phyloP scores from a whole-genome alignment of 1,140 invertebrate genomes.

The Planococcus citri region DNA sequence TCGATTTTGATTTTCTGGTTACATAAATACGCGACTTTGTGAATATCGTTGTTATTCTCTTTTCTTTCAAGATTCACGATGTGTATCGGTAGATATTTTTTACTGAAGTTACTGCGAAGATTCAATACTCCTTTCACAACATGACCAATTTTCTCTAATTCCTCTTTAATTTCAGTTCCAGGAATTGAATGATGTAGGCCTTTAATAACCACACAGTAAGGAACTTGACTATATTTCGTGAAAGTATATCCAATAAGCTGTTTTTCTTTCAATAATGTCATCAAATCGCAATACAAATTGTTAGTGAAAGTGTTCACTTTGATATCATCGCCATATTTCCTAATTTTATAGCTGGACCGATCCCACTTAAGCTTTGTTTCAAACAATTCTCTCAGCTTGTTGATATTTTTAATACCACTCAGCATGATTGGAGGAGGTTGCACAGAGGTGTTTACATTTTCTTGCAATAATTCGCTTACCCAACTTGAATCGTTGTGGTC shows the following conservation, averaged over 20 bases:
- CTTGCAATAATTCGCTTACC: no score
- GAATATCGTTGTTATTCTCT: slow-evolving; percentile 33
- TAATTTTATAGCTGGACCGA: not conserved
- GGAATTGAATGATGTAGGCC: slow-evolving; percentile 17
- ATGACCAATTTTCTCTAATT: not conserved
- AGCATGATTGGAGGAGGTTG: not conserved
- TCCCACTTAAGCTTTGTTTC: not conserved
- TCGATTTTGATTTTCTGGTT: slow-evolving; percentile 29
- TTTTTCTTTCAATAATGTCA: slow-evolving; percentile 18
- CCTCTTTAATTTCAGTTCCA: not conserved
- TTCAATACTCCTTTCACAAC: not conserved
- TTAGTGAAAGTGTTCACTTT: not conserved
- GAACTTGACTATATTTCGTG: not conserved
- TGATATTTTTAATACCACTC: not conserved
- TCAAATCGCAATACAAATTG: not conserved
- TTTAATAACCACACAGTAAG: slow-evolving; percentile 20
- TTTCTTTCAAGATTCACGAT: slow-evolving; percentile 31
- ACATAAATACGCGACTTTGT: slow-evolving; percentile 28
- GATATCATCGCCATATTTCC: slow-evolving; percentile 13
- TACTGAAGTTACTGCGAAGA: slow-evolving; percentile 25
- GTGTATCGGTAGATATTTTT: slow-evolving; percentile 31
- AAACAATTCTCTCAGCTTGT: not conserved
- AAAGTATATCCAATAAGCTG: slow-evolving; percentile 6
- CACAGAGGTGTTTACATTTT: not conserved
- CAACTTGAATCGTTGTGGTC: no score